These are phyloP conservation scores for Pantherophis vulpinus DNA, from an alignment of 2,797 vertebrate species.

Conservation along the genomic window DNA sequence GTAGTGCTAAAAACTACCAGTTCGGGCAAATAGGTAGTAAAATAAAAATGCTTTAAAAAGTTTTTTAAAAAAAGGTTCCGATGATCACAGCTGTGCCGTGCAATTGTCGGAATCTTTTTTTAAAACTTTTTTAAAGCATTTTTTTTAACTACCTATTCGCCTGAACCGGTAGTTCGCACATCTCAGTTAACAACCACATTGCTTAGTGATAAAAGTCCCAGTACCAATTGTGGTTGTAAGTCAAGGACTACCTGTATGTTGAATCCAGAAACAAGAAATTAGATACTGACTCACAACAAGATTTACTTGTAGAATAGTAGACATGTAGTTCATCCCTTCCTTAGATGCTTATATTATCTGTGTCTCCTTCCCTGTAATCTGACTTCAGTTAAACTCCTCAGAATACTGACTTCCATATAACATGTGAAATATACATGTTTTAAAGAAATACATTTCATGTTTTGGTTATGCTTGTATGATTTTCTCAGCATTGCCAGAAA, in stretches of 20 bases:
- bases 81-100: too few species aligned
- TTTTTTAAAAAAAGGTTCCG: too few species aligned
- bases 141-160: too few species aligned
- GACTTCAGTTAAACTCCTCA: background rate
- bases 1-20: too few species aligned
- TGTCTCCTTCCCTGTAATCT: background rate
- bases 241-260: background rate
- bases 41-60: too few species aligned
- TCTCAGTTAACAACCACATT: too few species aligned
- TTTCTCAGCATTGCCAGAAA: background rate
- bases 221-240: too few species aligned
- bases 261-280: background rate
- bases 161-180: too few species aligned
- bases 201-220: too few species aligned
- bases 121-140: too few species aligned
- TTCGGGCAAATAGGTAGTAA: too few species aligned
- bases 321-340: background rate
- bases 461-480: background rate
- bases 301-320: background rate
- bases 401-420: background rate
- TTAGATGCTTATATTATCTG: background rate
- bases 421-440: background rate
- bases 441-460: background rate
- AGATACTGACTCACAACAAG: background rate
- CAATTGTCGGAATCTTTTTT: too few species aligned